These are phyloP conservation scores for Heterocephalus glaber DNA, from an alignment of 2,113 vertebrate species.

Conservation along the genomic window DNA sequence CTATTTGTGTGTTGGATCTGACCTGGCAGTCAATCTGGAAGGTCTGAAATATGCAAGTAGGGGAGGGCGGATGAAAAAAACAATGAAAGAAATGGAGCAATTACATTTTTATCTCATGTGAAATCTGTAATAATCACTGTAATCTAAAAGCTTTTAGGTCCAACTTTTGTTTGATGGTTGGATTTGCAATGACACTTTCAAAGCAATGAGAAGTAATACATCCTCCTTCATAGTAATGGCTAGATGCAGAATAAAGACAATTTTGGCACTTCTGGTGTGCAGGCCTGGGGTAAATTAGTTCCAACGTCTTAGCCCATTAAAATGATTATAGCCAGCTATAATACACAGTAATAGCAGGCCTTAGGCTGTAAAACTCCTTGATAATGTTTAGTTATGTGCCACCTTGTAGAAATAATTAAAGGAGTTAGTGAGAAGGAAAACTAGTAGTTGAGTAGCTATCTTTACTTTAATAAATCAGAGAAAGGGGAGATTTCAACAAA, in stretches of 20 bases:
- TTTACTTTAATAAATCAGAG: conserved; percentile 28
- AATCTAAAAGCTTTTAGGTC: conserved; percentile 67
- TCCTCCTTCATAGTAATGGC: not conserved
- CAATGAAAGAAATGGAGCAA: conserved; percentile 53
- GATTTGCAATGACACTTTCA: conserved; percentile 50
- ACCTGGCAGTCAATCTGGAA: not conserved
- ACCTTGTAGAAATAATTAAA: conserved; percentile 56
- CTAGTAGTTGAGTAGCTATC: not conserved
- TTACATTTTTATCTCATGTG: conserved; percentile 61
- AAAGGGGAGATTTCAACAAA: not conserved
- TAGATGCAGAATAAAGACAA: not conserved
- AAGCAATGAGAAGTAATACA: conserved; percentile 22
- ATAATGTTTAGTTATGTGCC: conserved; percentile 48
- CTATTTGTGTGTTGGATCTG: not conserved
- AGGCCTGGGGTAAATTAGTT: conserved; percentile 53
- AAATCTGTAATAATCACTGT: conserved; percentile 50
- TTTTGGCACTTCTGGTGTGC: conserved; percentile 12
- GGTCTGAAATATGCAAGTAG: not conserved
- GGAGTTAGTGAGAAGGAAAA: not conserved
- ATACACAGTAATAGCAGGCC: conserved; percentile 26
- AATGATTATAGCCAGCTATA: conserved; percentile 32
- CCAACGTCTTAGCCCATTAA: conserved; percentile 52
- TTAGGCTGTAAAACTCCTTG: conserved; percentile 35
- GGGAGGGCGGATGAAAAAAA: not conserved
- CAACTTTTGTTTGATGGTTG: conserved; percentile 56